A percentile compares a stretch with the other conserved stretches of the same genome.
Evolutionary conservation across 2,113 vertebrate species (phyloP).

Genomic region (Pomatorhinus ruficollis): DNA sequence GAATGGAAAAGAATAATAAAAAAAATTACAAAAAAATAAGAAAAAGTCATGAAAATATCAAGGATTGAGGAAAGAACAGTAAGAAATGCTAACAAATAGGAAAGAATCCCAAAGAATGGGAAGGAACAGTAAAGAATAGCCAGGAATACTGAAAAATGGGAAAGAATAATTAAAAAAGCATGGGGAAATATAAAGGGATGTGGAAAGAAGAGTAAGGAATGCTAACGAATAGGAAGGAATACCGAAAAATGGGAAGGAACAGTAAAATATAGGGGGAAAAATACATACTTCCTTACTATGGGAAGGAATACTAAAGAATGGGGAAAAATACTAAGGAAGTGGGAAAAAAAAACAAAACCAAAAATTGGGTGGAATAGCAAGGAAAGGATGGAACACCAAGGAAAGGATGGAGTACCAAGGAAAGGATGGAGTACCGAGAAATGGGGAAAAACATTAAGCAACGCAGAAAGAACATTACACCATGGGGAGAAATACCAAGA

Average conservation of each 20-base stretch:
- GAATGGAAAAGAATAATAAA: background rate
- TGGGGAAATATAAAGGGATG: background rate
- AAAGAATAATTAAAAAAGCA: background rate
- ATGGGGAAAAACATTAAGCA: background rate
- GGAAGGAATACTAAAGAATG: background rate
- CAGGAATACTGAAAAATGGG: too few species aligned
- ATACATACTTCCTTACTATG: background rate
- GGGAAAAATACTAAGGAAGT: background rate
- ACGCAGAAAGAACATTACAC: accelerated
- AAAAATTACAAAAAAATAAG: too few species aligned
- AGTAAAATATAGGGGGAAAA: background rate
- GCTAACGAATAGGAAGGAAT: background rate
- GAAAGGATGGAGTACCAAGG: too few species aligned
- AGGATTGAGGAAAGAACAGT: background rate
- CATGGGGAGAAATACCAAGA: background rate
- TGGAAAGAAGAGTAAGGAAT: background rate
- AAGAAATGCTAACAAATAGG: background rate
- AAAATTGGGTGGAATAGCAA: background rate
- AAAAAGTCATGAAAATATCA: background rate
- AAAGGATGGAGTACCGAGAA: background rate
- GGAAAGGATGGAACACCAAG: background rate
- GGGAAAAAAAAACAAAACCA: background rate
- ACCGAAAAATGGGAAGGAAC: background rate
- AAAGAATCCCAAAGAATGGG: too few species aligned
- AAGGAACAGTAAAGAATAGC: too few species aligned